Percentiles rank a stretch among this genome's conserved stretches.
Conservation (phyloP, 2,797 vertebrate genomes). For the Dicrostonyx torquatus region DNA sequence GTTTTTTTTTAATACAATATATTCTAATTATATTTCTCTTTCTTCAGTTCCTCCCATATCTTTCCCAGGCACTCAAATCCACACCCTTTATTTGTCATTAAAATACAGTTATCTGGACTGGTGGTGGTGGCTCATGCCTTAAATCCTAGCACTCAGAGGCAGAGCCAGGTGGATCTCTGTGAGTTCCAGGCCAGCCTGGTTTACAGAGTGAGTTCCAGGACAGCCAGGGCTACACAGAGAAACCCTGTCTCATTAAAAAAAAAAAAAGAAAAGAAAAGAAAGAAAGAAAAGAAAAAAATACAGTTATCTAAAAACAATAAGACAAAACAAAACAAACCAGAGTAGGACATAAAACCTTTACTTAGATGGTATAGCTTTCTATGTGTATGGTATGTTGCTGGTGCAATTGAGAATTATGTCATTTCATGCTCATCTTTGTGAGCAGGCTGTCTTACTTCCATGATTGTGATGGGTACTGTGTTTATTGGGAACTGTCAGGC, state of each 20-base stretch:
- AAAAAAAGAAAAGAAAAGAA: no score
- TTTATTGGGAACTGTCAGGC: neutral
- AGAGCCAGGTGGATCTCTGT: neutral
- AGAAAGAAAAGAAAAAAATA: neutral
- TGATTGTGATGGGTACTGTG: neutral
- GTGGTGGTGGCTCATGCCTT: neutral
- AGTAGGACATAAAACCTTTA: neutral
- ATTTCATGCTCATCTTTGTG: neutral
- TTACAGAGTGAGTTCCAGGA: neutral
- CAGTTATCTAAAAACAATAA: neutral
- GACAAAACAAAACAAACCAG: neutral
- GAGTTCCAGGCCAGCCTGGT: neutral
- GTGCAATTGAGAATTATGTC: neutral
- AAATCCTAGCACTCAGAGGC: neutral
- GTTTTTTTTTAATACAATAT: neutral
- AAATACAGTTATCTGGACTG: neutral
- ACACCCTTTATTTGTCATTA: neutral
- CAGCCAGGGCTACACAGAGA: neutral
- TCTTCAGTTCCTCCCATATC: neutral
- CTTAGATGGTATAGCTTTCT: neutral
- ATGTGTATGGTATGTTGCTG: neutral
- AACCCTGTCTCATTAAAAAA: neutral
- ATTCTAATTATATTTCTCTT: neutral
- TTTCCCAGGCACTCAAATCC: neutral
- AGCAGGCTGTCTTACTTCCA: neutral